phyloP scores from a whole-genome alignment of 2,888 invertebrate species.

The Masnerella sp. region DNA sequence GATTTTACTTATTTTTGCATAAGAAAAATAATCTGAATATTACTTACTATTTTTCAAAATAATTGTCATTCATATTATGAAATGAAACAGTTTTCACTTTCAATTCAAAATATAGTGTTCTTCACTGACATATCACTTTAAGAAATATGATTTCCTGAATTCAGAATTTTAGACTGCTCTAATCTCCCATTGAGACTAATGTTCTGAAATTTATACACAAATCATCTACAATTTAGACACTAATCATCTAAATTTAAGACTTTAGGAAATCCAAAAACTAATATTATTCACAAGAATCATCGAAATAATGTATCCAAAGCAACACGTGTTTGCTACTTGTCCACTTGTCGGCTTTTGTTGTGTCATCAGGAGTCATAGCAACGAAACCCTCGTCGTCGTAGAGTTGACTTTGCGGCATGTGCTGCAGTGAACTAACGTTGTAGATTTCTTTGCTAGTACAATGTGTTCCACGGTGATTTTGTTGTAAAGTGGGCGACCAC shows the following conservation, averaged over 20 bases:
- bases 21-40: no score
- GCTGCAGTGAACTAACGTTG: neutral
- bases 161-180: no score
- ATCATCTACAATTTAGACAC: neutral
- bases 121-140: no score
- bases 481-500: neutral
- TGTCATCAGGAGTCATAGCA: conserved; percentile 40
- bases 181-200: no score
- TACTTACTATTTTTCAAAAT: no score
- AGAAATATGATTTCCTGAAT: no score
- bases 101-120: no score
- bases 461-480: neutral
- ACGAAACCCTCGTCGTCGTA: conserved; percentile 23
- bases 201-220: no score
- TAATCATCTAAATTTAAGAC: neutral
- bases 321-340: conserved; percentile 8
- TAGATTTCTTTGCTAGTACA: neutral
- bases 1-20: no score
- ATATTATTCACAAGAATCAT: neutral
- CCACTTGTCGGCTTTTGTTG: conserved; percentile 47
- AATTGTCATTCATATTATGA: no score
- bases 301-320: neutral
- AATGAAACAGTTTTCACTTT: no score
- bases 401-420: conserved; percentile 17
- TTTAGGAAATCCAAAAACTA: neutral